Conservation (phyloP, 2,888 invertebrate genomes). For the Yponomeuta sedellus region DNA sequence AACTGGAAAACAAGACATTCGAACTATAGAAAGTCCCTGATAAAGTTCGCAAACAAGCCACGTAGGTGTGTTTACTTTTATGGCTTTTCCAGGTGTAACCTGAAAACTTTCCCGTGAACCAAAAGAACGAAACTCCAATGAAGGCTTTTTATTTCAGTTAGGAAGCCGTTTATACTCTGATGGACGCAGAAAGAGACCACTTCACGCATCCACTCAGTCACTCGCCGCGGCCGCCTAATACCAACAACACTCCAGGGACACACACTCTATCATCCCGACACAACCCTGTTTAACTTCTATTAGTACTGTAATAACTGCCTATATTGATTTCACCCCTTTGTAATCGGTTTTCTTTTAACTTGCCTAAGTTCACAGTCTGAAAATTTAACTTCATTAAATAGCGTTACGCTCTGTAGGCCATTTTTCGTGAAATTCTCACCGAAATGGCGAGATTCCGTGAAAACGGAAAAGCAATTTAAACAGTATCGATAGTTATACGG, state of each 20-base stretch:
- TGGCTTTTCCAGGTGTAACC: neutral
- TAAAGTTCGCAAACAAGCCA: neutral
- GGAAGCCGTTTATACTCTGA: neutral
- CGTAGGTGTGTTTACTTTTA: neutral
- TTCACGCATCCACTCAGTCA: neutral
- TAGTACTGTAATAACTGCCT: neutral
- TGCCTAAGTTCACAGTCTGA: neutral
- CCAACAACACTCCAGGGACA: neutral
- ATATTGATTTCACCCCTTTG: neutral
- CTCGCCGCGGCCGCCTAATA: neutral
- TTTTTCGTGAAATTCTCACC: neutral
- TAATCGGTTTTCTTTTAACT: neutral
- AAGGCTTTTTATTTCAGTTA: neutral
- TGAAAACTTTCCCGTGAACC: neutral
- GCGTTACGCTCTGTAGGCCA: neutral
- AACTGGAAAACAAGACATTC: neutral
- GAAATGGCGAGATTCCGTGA: neutral
- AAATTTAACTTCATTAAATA: neutral
- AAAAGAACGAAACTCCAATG: neutral
- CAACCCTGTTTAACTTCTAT: neutral
- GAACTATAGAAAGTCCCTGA: neutral
- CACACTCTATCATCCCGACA: neutral
- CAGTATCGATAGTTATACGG: neutral
- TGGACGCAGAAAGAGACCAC: neutral
- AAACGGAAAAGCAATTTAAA: neutral